Percentiles rank a stretch among this genome's conserved stretches.
Conservation (phyloP, 2,888 invertebrate genomes). For the Poecilus cupreus region DNA sequence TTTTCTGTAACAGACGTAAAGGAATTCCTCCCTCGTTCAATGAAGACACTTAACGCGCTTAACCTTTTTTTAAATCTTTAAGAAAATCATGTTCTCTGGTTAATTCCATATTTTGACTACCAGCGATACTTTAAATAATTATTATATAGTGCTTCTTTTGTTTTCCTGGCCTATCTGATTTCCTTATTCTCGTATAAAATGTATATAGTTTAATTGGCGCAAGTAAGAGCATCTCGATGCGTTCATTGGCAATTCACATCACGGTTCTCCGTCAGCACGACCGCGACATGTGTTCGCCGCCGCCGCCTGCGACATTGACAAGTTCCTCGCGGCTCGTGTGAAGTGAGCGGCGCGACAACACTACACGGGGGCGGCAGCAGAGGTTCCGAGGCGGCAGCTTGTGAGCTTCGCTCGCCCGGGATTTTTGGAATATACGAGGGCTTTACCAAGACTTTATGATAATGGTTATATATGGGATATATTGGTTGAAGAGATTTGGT, state of each 20-base stretch:
- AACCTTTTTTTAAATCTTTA: too few relatives aligned
- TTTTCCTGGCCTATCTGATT: too few relatives aligned
- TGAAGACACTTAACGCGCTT: too few relatives aligned
- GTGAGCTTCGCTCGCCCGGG: neutral
- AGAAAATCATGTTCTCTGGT: too few relatives aligned
- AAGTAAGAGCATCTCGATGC: neutral
- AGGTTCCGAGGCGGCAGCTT: neutral
- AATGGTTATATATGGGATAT: conserved; percentile 58
- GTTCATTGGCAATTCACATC: neutral
- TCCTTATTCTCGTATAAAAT: too few relatives aligned
- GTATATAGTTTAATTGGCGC: neutral
- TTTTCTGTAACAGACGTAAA: too few relatives aligned
- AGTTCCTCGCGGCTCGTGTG: neutral
- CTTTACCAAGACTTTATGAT: conserved; percentile 56
- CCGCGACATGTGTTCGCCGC: neutral
- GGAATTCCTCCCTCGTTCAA: too few relatives aligned
- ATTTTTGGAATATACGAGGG: conserved; percentile 51
- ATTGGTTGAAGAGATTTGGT: conserved; percentile 56
- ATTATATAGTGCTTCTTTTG: too few relatives aligned
- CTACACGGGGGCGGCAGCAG: neutral
- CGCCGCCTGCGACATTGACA: neutral
- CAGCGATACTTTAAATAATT: too few relatives aligned
- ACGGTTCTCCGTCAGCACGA: neutral
- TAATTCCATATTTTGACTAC: too few relatives aligned
- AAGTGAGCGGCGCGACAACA: neutral